Evolutionary conservation across 1,140 invertebrate genomes (phyloP).

Genomic region (Drosophila paulistorum): DNA sequence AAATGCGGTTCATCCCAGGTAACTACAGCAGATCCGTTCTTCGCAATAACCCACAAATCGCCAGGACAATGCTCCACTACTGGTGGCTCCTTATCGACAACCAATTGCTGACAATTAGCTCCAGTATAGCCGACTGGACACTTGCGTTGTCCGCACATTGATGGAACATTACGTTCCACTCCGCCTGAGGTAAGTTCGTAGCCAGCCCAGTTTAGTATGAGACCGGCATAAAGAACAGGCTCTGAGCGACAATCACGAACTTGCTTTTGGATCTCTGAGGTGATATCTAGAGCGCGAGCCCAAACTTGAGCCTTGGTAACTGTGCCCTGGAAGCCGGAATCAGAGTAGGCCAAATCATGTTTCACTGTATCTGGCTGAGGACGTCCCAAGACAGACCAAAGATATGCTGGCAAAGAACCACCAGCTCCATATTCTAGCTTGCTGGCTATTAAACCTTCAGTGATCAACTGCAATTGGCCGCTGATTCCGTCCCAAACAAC

Average conservation of each 20-base stretch:
- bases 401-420: constrained; percentile 90
- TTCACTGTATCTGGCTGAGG: constrained; percentile 87
- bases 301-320: constrained; percentile 97
- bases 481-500: constrained; percentile 95
- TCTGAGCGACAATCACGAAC: constrained; percentile 95
- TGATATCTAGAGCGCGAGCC: constrained; percentile 94
- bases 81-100: constrained; percentile 94
- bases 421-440: constrained; percentile 94
- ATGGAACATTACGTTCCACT: constrained; percentile 96
- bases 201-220: constrained; percentile 95
- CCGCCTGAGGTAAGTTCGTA: constrained; percentile 94
- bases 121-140: constrained; percentile 94
- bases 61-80: constrained; percentile 95
- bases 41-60: constrained; percentile 96
- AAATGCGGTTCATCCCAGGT: constrained; percentile 97
- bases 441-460: constrained; percentile 96
- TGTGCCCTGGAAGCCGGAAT: constrained; percentile 96
- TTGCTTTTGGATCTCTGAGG: constrained; percentile 96
- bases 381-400: constrained; percentile 96
- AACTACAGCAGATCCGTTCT: constrained; percentile 95
- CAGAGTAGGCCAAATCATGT: constrained; percentile 89
- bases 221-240: constrained; percentile 93
- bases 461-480: constrained; percentile 93
- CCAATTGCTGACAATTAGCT: constrained; percentile 91
- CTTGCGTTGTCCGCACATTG: constrained; percentile 93